Evolutionary conservation across 2,113 vertebrate species (phyloP).

Genomic region (Climacteris rufus): DNA sequence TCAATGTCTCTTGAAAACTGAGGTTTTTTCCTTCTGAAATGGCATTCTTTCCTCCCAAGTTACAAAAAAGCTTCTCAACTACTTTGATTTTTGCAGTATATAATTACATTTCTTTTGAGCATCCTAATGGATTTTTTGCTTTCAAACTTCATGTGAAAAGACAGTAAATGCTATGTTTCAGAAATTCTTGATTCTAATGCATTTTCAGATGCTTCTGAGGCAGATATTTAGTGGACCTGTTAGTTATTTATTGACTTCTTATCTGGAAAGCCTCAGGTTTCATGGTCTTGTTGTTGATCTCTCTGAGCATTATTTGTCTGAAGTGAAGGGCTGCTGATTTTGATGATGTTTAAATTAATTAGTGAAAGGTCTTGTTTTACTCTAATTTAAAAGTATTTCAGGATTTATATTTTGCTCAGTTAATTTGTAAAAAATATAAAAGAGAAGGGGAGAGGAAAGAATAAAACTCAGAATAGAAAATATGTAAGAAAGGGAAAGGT

Average conservation of each 20-base stretch:
- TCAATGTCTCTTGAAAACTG: neutral
- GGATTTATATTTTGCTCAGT: neutral
- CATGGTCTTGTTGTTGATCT: neutral
- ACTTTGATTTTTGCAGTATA: neutral
- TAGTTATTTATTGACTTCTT: neutral
- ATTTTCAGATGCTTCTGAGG: neutral
- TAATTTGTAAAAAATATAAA: neutral
- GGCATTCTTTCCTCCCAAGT: neutral
- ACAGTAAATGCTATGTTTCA: neutral
- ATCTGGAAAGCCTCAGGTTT: neutral
- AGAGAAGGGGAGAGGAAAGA: neutral
- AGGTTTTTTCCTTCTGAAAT: neutral
- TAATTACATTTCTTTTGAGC: neutral
- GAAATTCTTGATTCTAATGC: neutral
- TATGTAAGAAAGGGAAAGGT: neutral
- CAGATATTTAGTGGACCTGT: neutral
- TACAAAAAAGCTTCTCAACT: neutral
- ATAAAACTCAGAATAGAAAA: neutral
- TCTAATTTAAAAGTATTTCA: neutral
- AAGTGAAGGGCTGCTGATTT: neutral
- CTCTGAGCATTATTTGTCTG: neutral
- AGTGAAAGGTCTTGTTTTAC: neutral
- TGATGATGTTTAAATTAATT: neutral
- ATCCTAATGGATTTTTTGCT: neutral
- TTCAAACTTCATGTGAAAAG: neutral